A percentile compares a stretch with the other conserved stretches of the same genome.
These are phyloP conservation scores for Drosophila sproati DNA, from an alignment of 1,140 invertebrate genomes.

Conservation along the genomic window DNA sequence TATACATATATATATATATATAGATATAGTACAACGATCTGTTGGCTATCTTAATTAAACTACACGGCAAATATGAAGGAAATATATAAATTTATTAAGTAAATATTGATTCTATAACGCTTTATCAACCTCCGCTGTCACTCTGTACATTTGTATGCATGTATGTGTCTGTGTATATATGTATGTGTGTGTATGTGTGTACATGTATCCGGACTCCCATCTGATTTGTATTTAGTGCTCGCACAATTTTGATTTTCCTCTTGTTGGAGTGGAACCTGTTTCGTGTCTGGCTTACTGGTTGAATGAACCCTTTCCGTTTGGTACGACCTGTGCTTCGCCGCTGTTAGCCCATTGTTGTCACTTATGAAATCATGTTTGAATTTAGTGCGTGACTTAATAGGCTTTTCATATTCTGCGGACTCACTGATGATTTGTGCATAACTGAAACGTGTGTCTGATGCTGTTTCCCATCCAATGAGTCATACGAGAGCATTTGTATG, in stretches of 20 bases:
- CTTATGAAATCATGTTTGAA: constrained; percentile 60
- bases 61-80: constrained; percentile 23
- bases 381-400: constrained; percentile 66
- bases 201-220: background rate
- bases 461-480: background rate
- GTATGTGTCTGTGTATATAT: background rate
- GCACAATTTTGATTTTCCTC: constrained; percentile 54
- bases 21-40: background rate
- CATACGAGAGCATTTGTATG: background rate
- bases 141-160: constrained; percentile 2
- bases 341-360: constrained; percentile 51
- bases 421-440: constrained; percentile 7
- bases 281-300: constrained; percentile 66
- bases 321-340: constrained; percentile 13
- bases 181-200: background rate
- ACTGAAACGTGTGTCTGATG: constrained; percentile 16
- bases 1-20: background rate
- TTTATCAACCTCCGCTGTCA: constrained; percentile 26
- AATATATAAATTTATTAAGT: constrained; percentile 29
- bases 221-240: constrained; percentile 29
- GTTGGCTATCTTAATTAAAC: constrained; percentile 20
- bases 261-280: constrained; percentile 61
- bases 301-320: constrained; percentile 74
- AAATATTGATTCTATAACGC: constrained; percentile 3
- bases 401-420: constrained; percentile 24